Percentiles rank a stretch among this genome's conserved stretches.
Evolutionary conservation across 2,888 invertebrate species (phyloP).

Genomic region (Xestia sexstrigata): DNA sequence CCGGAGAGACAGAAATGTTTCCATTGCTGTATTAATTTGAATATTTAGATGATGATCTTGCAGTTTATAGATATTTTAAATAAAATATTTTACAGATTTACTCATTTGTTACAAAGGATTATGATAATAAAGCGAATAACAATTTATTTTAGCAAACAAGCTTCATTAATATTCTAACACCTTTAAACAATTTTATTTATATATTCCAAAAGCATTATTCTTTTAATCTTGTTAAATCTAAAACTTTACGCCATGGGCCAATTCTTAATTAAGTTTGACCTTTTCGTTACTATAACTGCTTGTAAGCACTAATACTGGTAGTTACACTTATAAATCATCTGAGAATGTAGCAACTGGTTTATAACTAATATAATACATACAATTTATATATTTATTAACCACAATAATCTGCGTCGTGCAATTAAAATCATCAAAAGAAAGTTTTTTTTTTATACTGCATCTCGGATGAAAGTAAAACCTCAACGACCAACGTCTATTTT

Average conservation of each 20-base stretch:
- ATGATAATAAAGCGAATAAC: constrained; percentile 17
- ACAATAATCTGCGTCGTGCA: constrained; percentile 35
- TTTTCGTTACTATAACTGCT: constrained; percentile 34
- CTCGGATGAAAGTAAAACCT: constrained; percentile 42
- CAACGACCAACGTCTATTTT: constrained; percentile 1
- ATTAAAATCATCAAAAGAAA: constrained; percentile 13
- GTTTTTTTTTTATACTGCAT: background rate
- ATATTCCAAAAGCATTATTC: constrained; percentile 5
- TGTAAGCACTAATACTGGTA: constrained; percentile 35
- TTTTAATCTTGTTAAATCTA: constrained; percentile 26
- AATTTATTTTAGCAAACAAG: constrained; percentile 27
- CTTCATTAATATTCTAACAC: constrained; percentile 21
- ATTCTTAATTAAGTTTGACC: constrained; percentile 42
- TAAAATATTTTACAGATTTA: background rate
- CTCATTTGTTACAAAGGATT: constrained; percentile 25
- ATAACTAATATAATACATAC: constrained; percentile 10
- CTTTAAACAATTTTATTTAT: constrained; percentile 32
- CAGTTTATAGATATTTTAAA: background rate
- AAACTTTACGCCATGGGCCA: constrained; percentile 27
- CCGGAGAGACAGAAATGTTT: background rate
- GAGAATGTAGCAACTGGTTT: constrained; percentile 19
- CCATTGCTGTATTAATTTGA: background rate
- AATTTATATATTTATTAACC: constrained; percentile 40
- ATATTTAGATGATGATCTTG: constrained; percentile 54
- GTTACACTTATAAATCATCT: constrained; percentile 47